Conservation (phyloP, 37 sponge, comb jelly and placozoan genomes). For the Axinella damicornis region DNA sequence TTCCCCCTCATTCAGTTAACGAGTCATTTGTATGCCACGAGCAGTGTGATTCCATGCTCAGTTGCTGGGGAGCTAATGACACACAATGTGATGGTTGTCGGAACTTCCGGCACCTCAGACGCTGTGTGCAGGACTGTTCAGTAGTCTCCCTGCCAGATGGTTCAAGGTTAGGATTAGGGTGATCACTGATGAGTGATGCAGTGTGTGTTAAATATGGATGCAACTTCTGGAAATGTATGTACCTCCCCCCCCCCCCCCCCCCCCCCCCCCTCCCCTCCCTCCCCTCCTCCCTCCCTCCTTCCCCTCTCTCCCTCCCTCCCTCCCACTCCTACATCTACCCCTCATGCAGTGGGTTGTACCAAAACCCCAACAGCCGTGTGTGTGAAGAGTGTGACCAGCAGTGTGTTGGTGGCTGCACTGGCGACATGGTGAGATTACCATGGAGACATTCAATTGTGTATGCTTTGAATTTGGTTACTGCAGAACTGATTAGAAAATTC, state of each 20-base stretch:
- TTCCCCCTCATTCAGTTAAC: slow-evolving; percentile 34
- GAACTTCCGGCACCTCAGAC: slow-evolving; percentile 43
- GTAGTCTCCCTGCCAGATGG: slow-evolving; percentile 1
- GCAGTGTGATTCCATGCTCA: slow-evolving; percentile 54
- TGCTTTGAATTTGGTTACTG: too few relatives aligned
- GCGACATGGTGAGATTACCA: slow-evolving; percentile 19
- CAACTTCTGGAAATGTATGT: too few relatives aligned
- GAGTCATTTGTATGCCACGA: slow-evolving; percentile 50
- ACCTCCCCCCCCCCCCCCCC: too few relatives aligned
- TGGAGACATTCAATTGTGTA: too few relatives aligned
- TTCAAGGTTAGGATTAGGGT: not conserved
- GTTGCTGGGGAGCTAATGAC: slow-evolving; percentile 74
- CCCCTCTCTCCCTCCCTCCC: too few relatives aligned
- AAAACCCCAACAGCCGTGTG: slow-evolving; percentile 16
- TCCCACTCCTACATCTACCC: too few relatives aligned
- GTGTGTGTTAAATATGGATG: too few relatives aligned
- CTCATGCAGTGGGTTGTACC: slow-evolving; percentile 29
- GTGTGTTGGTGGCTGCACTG: slow-evolving; percentile 51
- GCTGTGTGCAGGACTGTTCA: slow-evolving; percentile 68
- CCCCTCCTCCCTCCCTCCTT: too few relatives aligned
- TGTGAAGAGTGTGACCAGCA: slow-evolving; percentile 62
- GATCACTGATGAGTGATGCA: too few relatives aligned
- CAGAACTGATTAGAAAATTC: too few relatives aligned
- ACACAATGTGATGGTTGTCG: slow-evolving; percentile 78
- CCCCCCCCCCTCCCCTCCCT: too few relatives aligned